Conservation (phyloP, 2,888 invertebrate species). For the Agrotis puta region DNA sequence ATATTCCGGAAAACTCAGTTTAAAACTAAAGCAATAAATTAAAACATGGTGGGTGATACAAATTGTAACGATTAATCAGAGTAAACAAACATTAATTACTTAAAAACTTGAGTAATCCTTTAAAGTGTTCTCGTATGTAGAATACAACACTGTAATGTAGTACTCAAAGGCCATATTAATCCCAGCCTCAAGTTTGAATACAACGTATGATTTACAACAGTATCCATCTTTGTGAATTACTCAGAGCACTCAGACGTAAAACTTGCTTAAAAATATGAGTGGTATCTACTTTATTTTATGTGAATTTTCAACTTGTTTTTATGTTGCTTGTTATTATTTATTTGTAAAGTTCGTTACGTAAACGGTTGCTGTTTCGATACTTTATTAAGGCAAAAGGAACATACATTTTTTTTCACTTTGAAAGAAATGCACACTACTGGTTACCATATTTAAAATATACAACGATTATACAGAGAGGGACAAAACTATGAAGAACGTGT, state of each 20-base stretch:
- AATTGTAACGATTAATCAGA: conserved; percentile 56
- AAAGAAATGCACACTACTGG: neutral
- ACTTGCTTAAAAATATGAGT: conserved; percentile 22
- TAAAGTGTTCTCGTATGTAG: conserved; percentile 38
- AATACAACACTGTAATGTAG: conserved; percentile 44
- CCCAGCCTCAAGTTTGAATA: conserved; percentile 51
- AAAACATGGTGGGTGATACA: conserved; percentile 23
- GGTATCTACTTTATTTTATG: neutral
- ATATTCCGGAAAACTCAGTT: conserved; percentile 29
- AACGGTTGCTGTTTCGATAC: neutral
- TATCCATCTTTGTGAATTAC: conserved; percentile 40
- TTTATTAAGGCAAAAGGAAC: neutral
- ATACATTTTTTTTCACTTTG: neutral
- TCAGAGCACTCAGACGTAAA: conserved; percentile 16
- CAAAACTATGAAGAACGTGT: neutral
- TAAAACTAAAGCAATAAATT: conserved; percentile 53
- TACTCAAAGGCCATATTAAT: conserved; percentile 57
- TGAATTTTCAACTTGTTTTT: neutral
- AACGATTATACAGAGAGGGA: neutral
- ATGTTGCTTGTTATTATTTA: neutral
- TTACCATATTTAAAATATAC: conserved; percentile 4
- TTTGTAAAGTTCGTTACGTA: neutral
- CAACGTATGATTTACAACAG: conserved; percentile 47
- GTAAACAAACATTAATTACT: conserved; percentile 54
- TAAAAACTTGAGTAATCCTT: conserved; percentile 62